A percentile compares a stretch with the other conserved stretches of the same genome.
phyloP scores from a whole-genome alignment of 2,888 invertebrate species.

The Lithophane socia region DNA sequence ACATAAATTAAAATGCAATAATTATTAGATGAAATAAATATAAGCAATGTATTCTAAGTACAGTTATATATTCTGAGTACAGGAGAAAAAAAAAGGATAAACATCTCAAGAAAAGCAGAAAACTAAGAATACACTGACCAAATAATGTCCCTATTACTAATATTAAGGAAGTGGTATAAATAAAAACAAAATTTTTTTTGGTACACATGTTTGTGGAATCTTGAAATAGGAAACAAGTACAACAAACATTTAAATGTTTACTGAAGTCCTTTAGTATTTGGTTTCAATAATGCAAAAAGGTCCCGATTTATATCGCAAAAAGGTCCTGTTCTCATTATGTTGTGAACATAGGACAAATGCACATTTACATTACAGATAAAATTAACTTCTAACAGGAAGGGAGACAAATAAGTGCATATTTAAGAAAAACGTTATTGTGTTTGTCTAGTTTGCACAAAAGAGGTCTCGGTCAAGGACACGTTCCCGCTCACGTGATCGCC shows the following conservation, averaged over 20 bases:
- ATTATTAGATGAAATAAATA: not conserved
- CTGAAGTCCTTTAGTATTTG: not conserved
- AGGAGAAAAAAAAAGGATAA: not conserved
- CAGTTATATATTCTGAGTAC: not conserved
- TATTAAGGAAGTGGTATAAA: not conserved
- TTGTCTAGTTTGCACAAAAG: constrained; percentile 73
- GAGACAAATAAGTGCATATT: not conserved
- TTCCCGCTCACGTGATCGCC: constrained; percentile 90
- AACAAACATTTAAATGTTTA: not conserved
- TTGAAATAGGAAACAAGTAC: not conserved
- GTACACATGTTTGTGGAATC: not conserved
- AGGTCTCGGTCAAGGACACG: constrained; percentile 85
- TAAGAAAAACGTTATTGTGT: not conserved
- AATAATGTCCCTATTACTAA: not conserved
- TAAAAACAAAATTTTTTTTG: not conserved
- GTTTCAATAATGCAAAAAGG: not conserved
- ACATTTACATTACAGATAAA: not conserved
- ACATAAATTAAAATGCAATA: constrained; percentile 19
- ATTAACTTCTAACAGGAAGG: not conserved
- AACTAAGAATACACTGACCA: no score
- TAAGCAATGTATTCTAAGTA: not conserved
- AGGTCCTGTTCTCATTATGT: not conserved
- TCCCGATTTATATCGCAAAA: no score
- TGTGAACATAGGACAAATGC: not conserved
- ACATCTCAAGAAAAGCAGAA: not conserved